A percentile compares a stretch with the other conserved stretches of the same genome.
Conservation (phyloP, 2,113 vertebrate species). For the Ovis aries region DNA sequence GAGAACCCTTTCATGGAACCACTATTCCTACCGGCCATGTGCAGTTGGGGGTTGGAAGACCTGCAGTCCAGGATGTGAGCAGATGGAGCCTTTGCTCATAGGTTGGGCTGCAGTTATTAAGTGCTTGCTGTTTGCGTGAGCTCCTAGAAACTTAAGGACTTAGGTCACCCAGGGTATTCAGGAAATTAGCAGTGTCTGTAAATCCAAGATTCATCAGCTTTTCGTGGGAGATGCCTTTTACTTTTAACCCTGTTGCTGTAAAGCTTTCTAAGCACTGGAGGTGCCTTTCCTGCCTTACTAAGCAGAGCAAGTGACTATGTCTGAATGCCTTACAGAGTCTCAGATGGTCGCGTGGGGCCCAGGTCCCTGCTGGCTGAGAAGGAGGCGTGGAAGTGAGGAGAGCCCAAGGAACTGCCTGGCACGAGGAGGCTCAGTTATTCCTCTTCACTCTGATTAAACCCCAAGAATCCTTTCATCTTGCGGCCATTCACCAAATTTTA, state of each 20-base stretch:
- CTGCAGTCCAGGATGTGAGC: not conserved
- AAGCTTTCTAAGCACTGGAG: not conserved
- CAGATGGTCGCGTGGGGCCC: accelerated
- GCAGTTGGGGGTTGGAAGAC: not conserved
- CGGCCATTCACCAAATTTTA: not conserved
- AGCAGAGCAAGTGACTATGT: accelerated
- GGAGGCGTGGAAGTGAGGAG: not conserved
- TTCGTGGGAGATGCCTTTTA: not conserved
- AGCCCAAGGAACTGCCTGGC: not conserved
- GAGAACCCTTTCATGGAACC: accelerated
- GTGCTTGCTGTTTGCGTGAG: not conserved
- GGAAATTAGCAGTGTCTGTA: not conserved
- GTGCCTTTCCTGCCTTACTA: accelerated
- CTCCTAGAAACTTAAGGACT: not conserved
- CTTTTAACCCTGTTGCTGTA: no score
- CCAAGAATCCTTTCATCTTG: not conserved
- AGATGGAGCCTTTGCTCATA: not conserved
- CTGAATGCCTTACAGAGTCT: not conserved
- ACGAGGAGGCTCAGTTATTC: accelerated
- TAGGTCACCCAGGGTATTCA: not conserved
- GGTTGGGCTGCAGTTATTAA: not conserved
- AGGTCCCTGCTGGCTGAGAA: not conserved
- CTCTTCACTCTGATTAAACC: not conserved
- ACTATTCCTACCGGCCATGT: accelerated
- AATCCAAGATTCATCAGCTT: not conserved